Evolutionary conservation across 1,140 invertebrate genomes (phyloP), one percentile per base, ranked within the genome.

Genomic region (Drosophila repletoides): DNA sequence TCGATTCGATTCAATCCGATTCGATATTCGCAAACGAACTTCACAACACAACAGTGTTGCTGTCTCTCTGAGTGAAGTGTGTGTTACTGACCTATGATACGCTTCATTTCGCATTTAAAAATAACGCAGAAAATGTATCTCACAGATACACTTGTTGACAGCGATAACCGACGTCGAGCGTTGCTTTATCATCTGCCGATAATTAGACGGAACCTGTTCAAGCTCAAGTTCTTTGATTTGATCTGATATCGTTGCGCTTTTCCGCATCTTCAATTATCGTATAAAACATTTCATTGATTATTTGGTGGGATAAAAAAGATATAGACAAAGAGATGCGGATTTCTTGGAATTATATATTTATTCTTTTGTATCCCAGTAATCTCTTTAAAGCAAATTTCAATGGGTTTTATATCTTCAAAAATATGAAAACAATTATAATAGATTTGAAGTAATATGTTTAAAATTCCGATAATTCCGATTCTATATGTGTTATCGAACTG

Each of bases 1-100:
- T 63, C 45, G 56, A 10, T 46, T 46, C 43, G 67, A 72, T 66
- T n/a, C n/a, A n/a, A n/a, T n/a, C n/a, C n/a, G n/a, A n/a, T n/a
- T n/a, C n/a, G n/a, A n/a, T 59, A 38, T 28, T 41, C 15, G 34
- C 26, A 5, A 40, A 9, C n/a, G n/a, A 40, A 40, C 21, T 41
- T 41, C 38, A 41, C 21, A 10, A 10, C 38, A 24, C 45, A 33
- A 15, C 3, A 4, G 2, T 9, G 5, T 9, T 1, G 1, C 19
- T 33, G 15, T 34, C 19, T 2, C 29, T n/a, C 17, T 33, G 0
- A 10, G n/a, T 33, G n/a, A n/a, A n/a, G n/a, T n/a, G n/a, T n/a
- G n/a, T n/a, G n/a, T n/a, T n/a, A 49, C 61, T 65, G 61, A 65
- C 61, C 61, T 59, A 41, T 26, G 34, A n/a, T 28, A 51, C 3